phyloP scores from a whole-genome alignment of 2,888 invertebrate species.

The Erebia epiphron region DNA sequence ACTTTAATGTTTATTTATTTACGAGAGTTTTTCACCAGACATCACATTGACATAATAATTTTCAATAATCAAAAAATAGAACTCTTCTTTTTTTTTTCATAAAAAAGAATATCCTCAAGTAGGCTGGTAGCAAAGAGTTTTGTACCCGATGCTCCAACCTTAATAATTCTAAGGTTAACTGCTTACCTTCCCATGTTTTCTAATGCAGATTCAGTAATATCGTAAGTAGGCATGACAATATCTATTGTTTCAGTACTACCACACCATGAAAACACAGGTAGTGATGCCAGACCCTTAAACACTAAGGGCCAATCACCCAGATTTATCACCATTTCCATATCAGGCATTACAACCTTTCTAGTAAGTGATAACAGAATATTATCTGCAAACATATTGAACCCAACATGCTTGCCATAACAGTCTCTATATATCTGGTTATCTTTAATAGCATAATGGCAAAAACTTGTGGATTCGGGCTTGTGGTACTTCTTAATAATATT shows the following conservation, averaged over 20 bases:
- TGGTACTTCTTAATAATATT: slow-evolving; percentile 88
- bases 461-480: slow-evolving; percentile 90
- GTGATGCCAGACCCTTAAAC: slow-evolving; percentile 76
- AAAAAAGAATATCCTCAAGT: too few species aligned
- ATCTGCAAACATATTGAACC: slow-evolving; percentile 98
- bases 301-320: slow-evolving; percentile 98
- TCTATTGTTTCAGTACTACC: slow-evolving; percentile 93
- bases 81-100: too few species aligned
- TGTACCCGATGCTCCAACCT: too few species aligned
- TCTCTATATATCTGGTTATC: slow-evolving; percentile 91
- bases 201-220: slow-evolving; percentile 94
- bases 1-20: too few species aligned
- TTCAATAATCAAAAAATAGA: too few species aligned
- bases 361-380: slow-evolving; percentile 91
- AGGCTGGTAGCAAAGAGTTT: too few species aligned
- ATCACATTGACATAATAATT: too few species aligned
- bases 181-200: slow-evolving; percentile 95
- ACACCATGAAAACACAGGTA: slow-evolving; percentile 98
- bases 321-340: slow-evolving; percentile 95
- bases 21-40: too few species aligned
- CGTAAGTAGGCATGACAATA: slow-evolving; percentile 97
- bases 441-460: slow-evolving; percentile 95
- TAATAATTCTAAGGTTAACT: neutral
- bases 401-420: slow-evolving; percentile 97
- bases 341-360: slow-evolving; percentile 91